Percentiles rank a stretch among this genome's conserved stretches.
Conservation (phyloP, 2,113 vertebrate species). For the Mola mola region DNA sequence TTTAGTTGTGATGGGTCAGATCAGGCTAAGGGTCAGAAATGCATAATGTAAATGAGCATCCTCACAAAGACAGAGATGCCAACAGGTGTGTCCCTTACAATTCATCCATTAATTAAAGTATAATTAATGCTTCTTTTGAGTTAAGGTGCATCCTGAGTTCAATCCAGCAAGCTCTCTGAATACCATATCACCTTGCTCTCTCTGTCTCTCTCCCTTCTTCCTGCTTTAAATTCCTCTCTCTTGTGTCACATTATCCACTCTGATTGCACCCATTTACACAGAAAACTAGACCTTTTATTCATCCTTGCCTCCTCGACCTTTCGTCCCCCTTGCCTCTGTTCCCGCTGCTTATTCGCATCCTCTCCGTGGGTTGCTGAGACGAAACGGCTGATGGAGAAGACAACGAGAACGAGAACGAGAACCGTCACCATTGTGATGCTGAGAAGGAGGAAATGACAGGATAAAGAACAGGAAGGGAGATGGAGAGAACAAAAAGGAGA, state of each 20-base stretch:
- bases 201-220: conserved; percentile 9
- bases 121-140: conserved; percentile 34
- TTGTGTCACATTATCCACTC: conserved; percentile 35
- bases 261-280: conserved; percentile 64
- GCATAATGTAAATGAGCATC: too few species aligned
- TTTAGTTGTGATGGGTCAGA: too few species aligned
- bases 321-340: background rate
- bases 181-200: background rate
- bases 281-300: conserved; percentile 60
- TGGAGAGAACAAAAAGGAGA: background rate
- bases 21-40: too few species aligned
- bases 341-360: background rate
- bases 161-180: conserved; percentile 36
- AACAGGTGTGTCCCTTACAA: too few species aligned
- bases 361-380: background rate
- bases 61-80: too few species aligned
- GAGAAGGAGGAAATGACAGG: conserved; percentile 2
- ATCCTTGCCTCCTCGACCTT: conserved; percentile 25
- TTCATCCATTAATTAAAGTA: conserved; percentile 20
- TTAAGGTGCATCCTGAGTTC: too few species aligned
- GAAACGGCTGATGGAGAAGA: background rate
- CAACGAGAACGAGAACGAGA: too few species aligned
- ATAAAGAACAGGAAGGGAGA: background rate
- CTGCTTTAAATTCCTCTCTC: too few species aligned
- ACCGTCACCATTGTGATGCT: too few species aligned